Evolutionary conservation across 23 tunicate genomes (phyloP), one percentile per base, ranked within the genome.

Genomic region (Ciona savignyi): DNA sequence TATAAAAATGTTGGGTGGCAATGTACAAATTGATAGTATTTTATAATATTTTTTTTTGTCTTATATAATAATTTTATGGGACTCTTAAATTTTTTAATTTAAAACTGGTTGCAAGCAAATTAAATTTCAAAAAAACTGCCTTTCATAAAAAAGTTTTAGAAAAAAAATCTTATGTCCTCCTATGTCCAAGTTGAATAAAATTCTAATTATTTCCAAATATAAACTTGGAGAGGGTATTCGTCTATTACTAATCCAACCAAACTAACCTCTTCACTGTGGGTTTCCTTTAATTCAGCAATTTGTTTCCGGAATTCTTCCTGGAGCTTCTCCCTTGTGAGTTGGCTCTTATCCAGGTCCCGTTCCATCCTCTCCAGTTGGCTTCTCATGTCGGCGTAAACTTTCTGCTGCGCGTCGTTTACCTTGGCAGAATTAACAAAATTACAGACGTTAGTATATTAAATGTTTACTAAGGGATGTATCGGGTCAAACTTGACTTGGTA

Each of bases 321-420:
- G 31, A 78, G 56, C 75, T 70, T 83, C 30, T 83, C 82, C 63
- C 83, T 34, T 21, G 78, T 66, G 28, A 77, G 62, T 32, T 65
- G 48, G 70, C 85, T 83, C 30, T 83, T 68, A 20, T 83, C 89
- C 73, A 90, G 65, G 60, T 90, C 97, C 0, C 56, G 60, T 30
- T 70, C 81, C 73, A 90, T 62, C 73, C 78, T 83, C 23, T 90
- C 85, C 73, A 90, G 77, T 49, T 90, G 89, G 0, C 65, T 23
- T 29, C 82, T 68, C 97, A 90, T 90, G 65, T 90, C 97, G 28
- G 77, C 75, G 42, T 77, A 90, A 19, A 90, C 84, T 35, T 83
- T 90, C 33, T 90, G 77, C 48, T 83, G 89, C 27, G 89, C 80
- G n/a, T 90, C 89, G 31, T 68, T 66, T 29, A 78, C 83, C 84